Evolutionary conservation across 2,797 vertebrate species (phyloP), one percentile per base, ranked within the genome.

Genomic region (Anableps anableps): DNA sequence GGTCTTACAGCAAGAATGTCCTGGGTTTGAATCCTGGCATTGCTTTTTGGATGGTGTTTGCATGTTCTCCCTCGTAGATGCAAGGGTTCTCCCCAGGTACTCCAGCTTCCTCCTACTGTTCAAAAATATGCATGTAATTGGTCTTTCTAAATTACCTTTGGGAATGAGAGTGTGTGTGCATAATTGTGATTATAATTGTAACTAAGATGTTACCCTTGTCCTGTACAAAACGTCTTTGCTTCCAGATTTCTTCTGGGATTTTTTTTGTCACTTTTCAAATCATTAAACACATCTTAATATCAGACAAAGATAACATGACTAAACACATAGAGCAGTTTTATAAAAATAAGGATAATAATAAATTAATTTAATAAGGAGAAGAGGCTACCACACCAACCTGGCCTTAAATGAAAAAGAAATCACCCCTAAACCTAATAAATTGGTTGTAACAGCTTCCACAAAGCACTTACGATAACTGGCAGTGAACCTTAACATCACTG

Each of bases 1-100:
- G n/a, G 3, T 34, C 34, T 38, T 66, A 66, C 64, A 68, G 64
- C 64, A 68, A 68, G 36, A 68, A 66, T 66, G 34, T 66, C 62
- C 62, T 66, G 62, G 29, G 64, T 68, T 26, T 68, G 64, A 41
- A 41, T 68, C 64, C 36, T 38, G 64, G 19, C 36, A 38, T 66
- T 36, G 9, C 19, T 66, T 38, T 13, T 11, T 23, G 64, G 64
- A 9, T 38, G 64, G 19, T 23, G 62, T 38, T 66, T 68, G 64
- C 64, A 38, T 68, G 64, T 41, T 23, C 21, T 68, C 36, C 21
- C 5, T 21, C 10, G 9, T 41, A 17, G 9, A 5, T 41, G 36
- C 36, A 41, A 41, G 21, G 34, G 3, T 41, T 68, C 64, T 68
- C 36, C 16, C 36, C 0, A 4, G 64, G 36, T 68, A 23, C 34